Evolutionary conservation across 2,888 invertebrate species (phyloP), one percentile per base, ranked within the genome.

Genomic region (Drosophila macrothrix): DNA sequence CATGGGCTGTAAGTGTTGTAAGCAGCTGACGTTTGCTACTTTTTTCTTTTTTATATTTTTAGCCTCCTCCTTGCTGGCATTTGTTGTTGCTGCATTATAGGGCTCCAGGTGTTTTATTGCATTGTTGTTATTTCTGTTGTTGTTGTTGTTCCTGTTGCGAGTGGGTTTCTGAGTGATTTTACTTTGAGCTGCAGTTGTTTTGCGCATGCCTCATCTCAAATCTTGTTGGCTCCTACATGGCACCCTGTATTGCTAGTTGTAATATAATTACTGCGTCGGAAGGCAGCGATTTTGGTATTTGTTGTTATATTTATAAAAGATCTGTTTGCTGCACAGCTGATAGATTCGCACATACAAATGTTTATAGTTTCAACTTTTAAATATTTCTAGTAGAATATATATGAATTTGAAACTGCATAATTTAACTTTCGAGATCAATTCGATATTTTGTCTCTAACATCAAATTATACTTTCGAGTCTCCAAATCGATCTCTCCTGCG

Each of bases 21-120:
- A 87, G 90, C 84, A 84, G 76, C 88, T 89, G 84, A 73, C 83
- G 67, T 73, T 80, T 88, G 71, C 35, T 55, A 37, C 71, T 69
- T 41, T 71, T 74, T 73, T 67, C 28, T 31, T 25, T 35, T 29
- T 12, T 52, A 19, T 19, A 19, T n/a, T 31, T 10, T 33, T 25
- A 25, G 6, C 22, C 54, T 35, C 46, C 58, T 58, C 46, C 46
- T 53, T 76, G 60, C 59, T 63, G 63, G 35, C 25, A 68, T 46
- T 22, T 52, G 54, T 41, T 55, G 33, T 29, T 77, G 66, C 39
- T 62, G 64, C 64, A 60, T 70, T 82, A 62, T 72, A 59, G 65
- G 33, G 63, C 69, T 66, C 31, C 87, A 87, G 82, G 84, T 85
- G 67, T 69, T 66, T 67, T 53, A 61, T 67, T 72, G 73, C 70